These are phyloP conservation scores for Phymatocera aterrima DNA, from an alignment of 2,888 invertebrate genomes.

Conservation along the genomic window DNA sequence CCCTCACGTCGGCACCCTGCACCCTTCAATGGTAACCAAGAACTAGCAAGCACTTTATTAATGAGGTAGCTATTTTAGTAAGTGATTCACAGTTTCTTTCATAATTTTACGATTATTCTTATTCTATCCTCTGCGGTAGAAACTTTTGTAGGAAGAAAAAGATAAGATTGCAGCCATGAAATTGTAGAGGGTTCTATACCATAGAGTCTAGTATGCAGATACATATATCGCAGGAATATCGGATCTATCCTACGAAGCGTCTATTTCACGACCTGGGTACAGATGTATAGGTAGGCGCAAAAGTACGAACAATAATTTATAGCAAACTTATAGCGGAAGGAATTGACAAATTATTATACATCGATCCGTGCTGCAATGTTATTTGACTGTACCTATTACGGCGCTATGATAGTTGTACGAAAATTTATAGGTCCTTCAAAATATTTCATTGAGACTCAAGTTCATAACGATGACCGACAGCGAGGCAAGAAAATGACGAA, in stretches of 20 bases:
- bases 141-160: too few species aligned
- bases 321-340: background rate
- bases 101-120: conserved; percentile 26
- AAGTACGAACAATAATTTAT: background rate
- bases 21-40: too few species aligned
- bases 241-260: background rate
- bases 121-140: too few species aligned
- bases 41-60: conserved; percentile 43
- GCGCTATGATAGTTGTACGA: too few species aligned
- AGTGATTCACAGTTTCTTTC: conserved; percentile 47
- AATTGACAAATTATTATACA: background rate
- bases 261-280: background rate
- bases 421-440: too few species aligned
- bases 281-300: background rate
- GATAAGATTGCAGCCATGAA: too few species aligned
- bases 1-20: too few species aligned
- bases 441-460: too few species aligned
- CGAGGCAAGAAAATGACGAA: too few species aligned
- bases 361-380: background rate
- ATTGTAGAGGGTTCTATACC: too few species aligned
- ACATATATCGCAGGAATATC: background rate
- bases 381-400: background rate
- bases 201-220: background rate
- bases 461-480: too few species aligned
- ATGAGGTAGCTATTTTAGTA: conserved; percentile 45